Evolutionary conservation across 2,888 invertebrate genomes (phyloP), one percentile per base, ranked within the genome.

Genomic region (Euplexia lucipara): DNA sequence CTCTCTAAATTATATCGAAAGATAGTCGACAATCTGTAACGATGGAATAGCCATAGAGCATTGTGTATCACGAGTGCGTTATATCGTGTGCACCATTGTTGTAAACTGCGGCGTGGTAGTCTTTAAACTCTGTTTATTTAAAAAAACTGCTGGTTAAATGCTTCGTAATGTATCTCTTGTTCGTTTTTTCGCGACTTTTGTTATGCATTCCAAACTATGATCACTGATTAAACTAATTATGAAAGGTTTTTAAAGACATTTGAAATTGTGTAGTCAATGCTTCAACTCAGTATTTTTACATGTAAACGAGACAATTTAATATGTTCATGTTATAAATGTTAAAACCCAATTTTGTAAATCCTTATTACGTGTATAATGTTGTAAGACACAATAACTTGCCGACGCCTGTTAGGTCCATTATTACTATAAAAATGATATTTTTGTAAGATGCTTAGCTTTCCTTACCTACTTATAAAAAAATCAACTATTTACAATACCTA

Each of bases 391-490:
- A 81, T 84, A 83, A 90, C 87, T 90, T 90, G 90, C 91, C 87
- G 88, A 88, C 78, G 89, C 87, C 89, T 88, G 83, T 88, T 89
- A 88, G 88, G 91, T 92, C 90, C 92, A 91, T 88, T 84, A 86
- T 88, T 88, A 87, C 86, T 88, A 87, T 88, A 87, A 91, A 79
- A 90, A 89, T 83, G 81, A 92, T 95, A 95, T 95, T 95, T 95
- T 95, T 95, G 88, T 95, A 95, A 94, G 89, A 94, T 90, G 95
- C 95, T 95, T 95, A 94, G 95, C 95, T 95, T 95, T 92, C 92
- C 90, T 90, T 91, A 91, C 89, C 90, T 92, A 90, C 89, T 90
- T 92, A 90, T 89, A 86, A 90, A 90, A 91, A 90, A 91, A 92
- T 91, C 85, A 89, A 92, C 92, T 95, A 94, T 95, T 95, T 95